Conservation (phyloP, 2,113 vertebrate genomes). For the Dunckerocampus dactyliophorus region DNA sequence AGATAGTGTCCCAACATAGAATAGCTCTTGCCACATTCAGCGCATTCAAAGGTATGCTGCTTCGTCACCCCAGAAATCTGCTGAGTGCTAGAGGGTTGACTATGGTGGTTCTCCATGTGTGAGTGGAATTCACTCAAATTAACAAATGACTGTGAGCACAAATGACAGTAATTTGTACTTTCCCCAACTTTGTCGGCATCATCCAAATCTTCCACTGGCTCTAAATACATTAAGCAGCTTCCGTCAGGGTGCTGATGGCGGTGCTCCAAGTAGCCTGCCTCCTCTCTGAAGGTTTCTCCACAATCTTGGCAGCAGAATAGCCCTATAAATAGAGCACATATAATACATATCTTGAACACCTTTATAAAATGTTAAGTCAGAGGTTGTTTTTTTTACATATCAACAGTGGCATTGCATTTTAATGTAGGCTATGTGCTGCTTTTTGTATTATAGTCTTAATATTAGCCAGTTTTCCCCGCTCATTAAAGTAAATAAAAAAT, state of each 20-base stretch:
- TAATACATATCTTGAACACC: background rate
- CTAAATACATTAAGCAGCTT: conserved; percentile 43
- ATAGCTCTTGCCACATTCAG: conserved; percentile 72
- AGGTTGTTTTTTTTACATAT: no score
- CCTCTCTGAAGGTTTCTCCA: conserved; percentile 65
- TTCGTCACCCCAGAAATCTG: conserved; percentile 33
- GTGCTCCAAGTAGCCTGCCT: conserved; percentile 60
- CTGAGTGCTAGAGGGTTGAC: conserved; percentile 3
- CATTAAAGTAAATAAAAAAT: no score
- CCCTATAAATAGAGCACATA: conserved; percentile 38
- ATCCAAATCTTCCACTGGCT: conserved; percentile 45
- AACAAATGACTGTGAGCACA: conserved; percentile 64
- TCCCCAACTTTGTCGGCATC: conserved; percentile 51
- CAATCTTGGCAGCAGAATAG: conserved; percentile 67
- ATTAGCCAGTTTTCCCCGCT: no score
- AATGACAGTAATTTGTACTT: conserved; percentile 50
- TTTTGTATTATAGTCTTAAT: no score
- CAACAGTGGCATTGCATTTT: no score
- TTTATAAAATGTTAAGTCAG: no score
- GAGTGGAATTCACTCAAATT: conserved; percentile 46
- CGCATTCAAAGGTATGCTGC: conserved; percentile 61
- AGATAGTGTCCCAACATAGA: conserved; percentile 64
- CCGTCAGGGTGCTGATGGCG: conserved; percentile 58
- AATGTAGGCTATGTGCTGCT: no score
- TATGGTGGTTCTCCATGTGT: conserved; percentile 50